Conservation (phyloP, 2,113 vertebrate genomes). For the rat (Rattus norvegicus) region DNA sequence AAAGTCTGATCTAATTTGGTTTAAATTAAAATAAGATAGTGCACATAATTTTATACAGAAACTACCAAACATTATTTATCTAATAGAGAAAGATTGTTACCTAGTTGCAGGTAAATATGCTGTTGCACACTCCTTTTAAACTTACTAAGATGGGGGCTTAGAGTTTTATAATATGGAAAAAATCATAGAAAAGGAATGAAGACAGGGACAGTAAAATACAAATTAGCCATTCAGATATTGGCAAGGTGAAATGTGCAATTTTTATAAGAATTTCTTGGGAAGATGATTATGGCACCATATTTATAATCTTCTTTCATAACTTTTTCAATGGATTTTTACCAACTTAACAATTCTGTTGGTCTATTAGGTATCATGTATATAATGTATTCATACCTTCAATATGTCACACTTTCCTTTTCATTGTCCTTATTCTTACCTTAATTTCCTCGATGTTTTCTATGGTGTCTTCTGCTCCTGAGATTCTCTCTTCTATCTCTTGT, state of each 20-base stretch:
- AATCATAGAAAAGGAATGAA: neutral
- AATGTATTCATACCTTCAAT: neutral
- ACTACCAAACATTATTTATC: neutral
- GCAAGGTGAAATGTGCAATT: accelerated
- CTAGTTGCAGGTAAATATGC: neutral
- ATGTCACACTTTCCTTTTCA: neutral
- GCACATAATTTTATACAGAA: neutral
- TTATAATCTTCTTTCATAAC: neutral
- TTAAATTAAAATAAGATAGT: neutral
- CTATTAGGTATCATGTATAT: neutral
- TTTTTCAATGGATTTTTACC: neutral
- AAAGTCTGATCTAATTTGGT: neutral
- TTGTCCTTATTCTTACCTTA: neutral
- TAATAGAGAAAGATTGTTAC: neutral
- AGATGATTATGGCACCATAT: neutral
- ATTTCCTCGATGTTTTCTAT: neutral
- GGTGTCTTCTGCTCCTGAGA: too few relatives aligned
- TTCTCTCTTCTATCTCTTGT: too few relatives aligned
- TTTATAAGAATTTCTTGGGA: neutral
- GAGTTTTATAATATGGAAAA: neutral
- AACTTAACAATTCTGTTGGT: too few relatives aligned
- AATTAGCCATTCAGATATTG: neutral
- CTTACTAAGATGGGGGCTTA: neutral
- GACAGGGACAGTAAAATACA: neutral
- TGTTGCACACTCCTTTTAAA: neutral